These are phyloP conservation scores for Musca domestica DNA, from an alignment of 1,140 invertebrate species.

Conservation along the genomic window DNA sequence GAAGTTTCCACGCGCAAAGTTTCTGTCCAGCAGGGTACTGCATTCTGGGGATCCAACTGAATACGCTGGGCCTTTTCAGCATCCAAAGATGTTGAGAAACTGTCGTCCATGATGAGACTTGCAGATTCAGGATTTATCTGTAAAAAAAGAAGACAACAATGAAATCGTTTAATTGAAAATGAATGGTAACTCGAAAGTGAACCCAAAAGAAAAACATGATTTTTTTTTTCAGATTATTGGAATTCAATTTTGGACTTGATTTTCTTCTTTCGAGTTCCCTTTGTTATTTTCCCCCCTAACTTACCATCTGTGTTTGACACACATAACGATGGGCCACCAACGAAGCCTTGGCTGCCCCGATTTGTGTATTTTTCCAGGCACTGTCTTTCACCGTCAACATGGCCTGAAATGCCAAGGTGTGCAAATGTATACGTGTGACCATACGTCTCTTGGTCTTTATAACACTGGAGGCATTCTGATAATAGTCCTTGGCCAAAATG, in stretches of 20 bases:
- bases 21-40: conserved; percentile 84
- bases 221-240: neutral
- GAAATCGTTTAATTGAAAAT: neutral
- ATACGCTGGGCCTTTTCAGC: conserved; percentile 59
- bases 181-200: neutral
- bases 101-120: conserved; percentile 77
- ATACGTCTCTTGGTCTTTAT: conserved; percentile 50
- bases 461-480: conserved; percentile 27
- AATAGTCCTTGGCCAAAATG: conserved; percentile 50
- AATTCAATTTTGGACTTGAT: too few species aligned
- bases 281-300: conserved; percentile 26
- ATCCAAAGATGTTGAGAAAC: conserved; percentile 67
- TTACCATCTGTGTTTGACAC: conserved; percentile 70
- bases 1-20: conserved; percentile 43
- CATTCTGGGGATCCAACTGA: conserved; percentile 65
- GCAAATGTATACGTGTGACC: conserved; percentile 78
- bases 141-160: conserved; percentile 29
- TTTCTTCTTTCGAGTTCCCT: too few species aligned
- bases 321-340: conserved; percentile 82
- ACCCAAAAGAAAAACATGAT: neutral
- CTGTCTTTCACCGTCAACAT: conserved; percentile 70
- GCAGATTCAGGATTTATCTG: conserved; percentile 71
- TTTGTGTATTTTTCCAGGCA: conserved; percentile 73
- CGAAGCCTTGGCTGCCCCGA: conserved; percentile 80
- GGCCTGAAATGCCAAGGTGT: conserved; percentile 84